These are phyloP conservation scores for Nomada ruficornis DNA, from an alignment of 2,888 invertebrate genomes.

Conservation along the genomic window DNA sequence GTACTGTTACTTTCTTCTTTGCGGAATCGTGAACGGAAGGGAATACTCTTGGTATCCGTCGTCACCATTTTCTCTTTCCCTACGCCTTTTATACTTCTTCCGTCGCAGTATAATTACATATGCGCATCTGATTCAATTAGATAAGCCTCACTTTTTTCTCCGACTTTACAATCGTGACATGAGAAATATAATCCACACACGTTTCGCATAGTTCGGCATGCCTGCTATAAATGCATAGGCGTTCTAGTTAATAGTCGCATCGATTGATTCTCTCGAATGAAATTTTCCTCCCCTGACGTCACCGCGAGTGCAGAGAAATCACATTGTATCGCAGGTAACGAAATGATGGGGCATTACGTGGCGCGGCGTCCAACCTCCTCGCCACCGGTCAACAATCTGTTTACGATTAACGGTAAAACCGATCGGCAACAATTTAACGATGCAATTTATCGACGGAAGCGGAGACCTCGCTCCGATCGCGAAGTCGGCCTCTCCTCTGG, in stretches of 20 bases:
- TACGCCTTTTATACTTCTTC: not conserved
- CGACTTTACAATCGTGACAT: no score
- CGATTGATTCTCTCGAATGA: no score
- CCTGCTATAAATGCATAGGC: no score
- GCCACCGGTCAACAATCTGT: slow-evolving; percentile 23
- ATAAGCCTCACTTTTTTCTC: no score
- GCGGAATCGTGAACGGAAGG: slow-evolving; percentile 54
- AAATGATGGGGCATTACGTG: slow-evolving; percentile 16
- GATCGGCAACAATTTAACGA: slow-evolving; percentile 32
- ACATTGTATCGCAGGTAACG: not conserved
- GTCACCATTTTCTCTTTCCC: not conserved
- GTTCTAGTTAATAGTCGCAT: no score
- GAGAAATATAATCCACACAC: no score
- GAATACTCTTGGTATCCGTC: slow-evolving; percentile 38
- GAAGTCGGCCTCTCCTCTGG: not conserved
- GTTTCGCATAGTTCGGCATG: no score
- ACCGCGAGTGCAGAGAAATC: not conserved
- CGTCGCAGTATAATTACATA: not conserved
- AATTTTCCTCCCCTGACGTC: no score
- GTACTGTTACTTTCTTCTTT: slow-evolving; percentile 80
- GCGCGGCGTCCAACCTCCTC: not conserved
- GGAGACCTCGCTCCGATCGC: not conserved
- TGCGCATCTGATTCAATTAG: no score
- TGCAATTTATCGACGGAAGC: slow-evolving; percentile 41
- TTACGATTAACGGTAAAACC: slow-evolving; percentile 37